These are phyloP conservation scores for Drosophila robusta DNA, from an alignment of 2,888 invertebrate species.

Conservation along the genomic window DNA sequence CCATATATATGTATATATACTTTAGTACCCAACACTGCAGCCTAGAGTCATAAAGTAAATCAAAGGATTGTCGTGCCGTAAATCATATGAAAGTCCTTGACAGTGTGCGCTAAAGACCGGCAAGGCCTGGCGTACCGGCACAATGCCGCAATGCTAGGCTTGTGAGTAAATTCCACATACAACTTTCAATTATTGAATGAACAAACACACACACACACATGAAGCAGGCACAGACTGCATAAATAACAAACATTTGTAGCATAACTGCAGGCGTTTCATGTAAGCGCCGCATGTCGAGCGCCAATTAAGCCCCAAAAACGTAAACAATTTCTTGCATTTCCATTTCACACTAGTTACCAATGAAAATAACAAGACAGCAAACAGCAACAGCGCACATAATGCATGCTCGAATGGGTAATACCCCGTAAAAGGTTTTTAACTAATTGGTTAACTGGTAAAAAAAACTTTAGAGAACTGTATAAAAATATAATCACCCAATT, in stretches of 20 bases:
- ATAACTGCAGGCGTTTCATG: slow-evolving; percentile 65
- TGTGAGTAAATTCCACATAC: slow-evolving; percentile 14
- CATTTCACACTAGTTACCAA: slow-evolving; percentile 66
- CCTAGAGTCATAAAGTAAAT: slow-evolving; percentile 61
- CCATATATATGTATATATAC: background rate
- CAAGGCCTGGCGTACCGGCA: slow-evolving; percentile 3
- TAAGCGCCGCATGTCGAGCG: slow-evolving; percentile 63
- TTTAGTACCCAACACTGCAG: slow-evolving; percentile 29
- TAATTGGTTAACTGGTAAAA: too few species aligned
- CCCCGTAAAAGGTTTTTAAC: slow-evolving; percentile 5
- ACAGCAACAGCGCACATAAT: slow-evolving; percentile 8
- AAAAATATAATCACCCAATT: too few species aligned
- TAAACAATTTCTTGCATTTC: slow-evolving; percentile 75
- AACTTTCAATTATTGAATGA: slow-evolving; percentile 71
- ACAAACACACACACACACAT: slow-evolving; percentile 14
- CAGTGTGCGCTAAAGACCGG: slow-evolving; percentile 45
- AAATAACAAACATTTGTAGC: slow-evolving; percentile 65
- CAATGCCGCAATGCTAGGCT: slow-evolving; percentile 11
- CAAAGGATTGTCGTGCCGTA: slow-evolving; percentile 45
- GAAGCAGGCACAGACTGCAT: slow-evolving; percentile 29
- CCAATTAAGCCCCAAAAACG: slow-evolving; percentile 71
- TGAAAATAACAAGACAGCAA: slow-evolving; percentile 43
- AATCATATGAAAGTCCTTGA: slow-evolving; percentile 66
- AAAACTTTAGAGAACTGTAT: too few species aligned
- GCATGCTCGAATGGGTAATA: background rate